Base-by-base conservation (phyloP, 2,113 vertebrate genomes). In the Aepyceros melampus region DNA sequence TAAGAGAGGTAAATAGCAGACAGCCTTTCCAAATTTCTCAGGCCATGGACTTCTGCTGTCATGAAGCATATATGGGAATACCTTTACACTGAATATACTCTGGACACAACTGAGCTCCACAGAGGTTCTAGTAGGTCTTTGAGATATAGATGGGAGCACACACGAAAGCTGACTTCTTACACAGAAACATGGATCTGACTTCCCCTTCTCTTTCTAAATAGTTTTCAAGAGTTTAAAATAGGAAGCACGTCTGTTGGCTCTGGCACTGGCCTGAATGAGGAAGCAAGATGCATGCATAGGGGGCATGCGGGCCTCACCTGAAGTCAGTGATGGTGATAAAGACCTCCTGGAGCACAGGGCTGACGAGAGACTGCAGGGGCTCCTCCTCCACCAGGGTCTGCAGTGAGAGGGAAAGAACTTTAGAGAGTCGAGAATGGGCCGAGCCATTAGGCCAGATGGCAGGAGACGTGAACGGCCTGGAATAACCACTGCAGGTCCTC, bases 361-460 rank as follows among this genome's bases (percentile, higher is more conserved):
- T 97, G 58, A 92, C 89, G 11, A 98, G 56, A 91, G 60, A 90
- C 58, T 92, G 29, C 27, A 25, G 64, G 45, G 85, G 49, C 36
- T 98, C 97, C 67, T 97, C 87, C 56, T 95, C 47, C 15, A 98
- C 40, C 94, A 98, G 53, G 25, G 88, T 53, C 98, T 98, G 95
- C 47, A 96, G 56, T 17, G 79, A 96, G n/a, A 97, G 19, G 33
- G 17, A 84, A 96, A 89, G 86, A 87, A 60, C 15, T 55, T 84
- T 5, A 92, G 78, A 76, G 51, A 93, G 85, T 23, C 1, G 4
- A 81, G 45, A 64, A 67, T 3, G 0, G 19, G 40, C 31, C 36
- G 55, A 33, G 3, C 55, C 40, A 21, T 36, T 45, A 91, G 84
- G 83, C 71, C 71, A 81, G 58, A 7, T 3, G 47, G n/a, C 31